These are phyloP conservation scores for Syritta pipiens DNA, from an alignment of 2,888 invertebrate genomes.

Conservation along the genomic window DNA sequence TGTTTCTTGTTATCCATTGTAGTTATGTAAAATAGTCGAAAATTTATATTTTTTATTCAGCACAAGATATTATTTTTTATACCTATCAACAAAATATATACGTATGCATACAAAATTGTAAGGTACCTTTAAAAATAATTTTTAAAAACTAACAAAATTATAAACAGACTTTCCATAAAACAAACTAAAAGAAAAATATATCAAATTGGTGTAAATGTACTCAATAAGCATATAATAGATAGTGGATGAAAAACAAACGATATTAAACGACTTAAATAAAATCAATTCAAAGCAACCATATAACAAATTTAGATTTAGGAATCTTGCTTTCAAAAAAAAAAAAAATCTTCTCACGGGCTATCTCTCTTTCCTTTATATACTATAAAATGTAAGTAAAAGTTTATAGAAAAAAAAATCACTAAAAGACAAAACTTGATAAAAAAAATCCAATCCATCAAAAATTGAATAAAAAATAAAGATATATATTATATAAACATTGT, in stretches of 20 bases:
- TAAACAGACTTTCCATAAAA: too few relatives aligned
- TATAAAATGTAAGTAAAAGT: constrained; percentile 1
- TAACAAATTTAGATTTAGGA: constrained; percentile 31
- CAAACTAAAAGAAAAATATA: constrained; percentile 12
- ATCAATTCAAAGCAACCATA: constrained; percentile 11
- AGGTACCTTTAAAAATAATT: constrained; percentile 50
- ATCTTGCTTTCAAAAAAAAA: constrained; percentile 46
- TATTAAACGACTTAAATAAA: constrained; percentile 11
- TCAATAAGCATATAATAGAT: constrained; percentile 50
- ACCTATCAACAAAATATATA: constrained; percentile 1
- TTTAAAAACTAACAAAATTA: constrained; percentile 14
- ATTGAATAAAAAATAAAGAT: background rate
- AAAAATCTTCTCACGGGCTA: constrained; percentile 44
- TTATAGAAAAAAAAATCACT: background rate
- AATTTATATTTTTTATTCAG: constrained; percentile 6
- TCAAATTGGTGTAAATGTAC: constrained; percentile 40
- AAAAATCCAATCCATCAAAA: background rate
- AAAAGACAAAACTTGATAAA: background rate
- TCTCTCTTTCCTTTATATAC: constrained; percentile 35
- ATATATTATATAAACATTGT: constrained; percentile 21
- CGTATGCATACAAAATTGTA: constrained; percentile 9
- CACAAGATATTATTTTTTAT: constrained; percentile 60
- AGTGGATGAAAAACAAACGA: constrained; percentile 51
- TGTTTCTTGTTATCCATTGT: constrained; percentile 18
- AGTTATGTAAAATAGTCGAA: constrained; percentile 27